Conservation (phyloP, 2,113 vertebrate genomes). For the Abramis brama region DNA sequence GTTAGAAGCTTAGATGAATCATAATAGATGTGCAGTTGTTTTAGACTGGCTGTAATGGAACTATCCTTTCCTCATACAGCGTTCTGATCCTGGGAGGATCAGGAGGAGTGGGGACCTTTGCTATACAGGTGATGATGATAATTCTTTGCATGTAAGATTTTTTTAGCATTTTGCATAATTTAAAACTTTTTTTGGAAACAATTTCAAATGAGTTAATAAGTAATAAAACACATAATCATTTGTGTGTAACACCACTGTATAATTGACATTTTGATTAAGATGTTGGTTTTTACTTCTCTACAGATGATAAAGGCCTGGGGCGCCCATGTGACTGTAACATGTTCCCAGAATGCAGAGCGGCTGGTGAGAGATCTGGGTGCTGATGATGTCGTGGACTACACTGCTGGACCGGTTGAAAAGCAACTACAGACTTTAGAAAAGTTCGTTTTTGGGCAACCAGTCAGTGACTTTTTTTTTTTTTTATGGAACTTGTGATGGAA, state of each 20-base stretch:
- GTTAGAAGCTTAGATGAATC: neutral
- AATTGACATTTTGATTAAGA: neutral
- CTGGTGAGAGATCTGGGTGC: constrained; percentile 87
- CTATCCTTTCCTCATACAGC: constrained; percentile 72
- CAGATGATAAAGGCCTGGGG: constrained; percentile 93
- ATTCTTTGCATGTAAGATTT: neutral
- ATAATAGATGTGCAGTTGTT: neutral
- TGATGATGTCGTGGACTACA: constrained; percentile 90
- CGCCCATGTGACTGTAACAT: constrained; percentile 92
- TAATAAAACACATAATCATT: neutral
- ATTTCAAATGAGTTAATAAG: neutral
- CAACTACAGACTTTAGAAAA: constrained; percentile 78
- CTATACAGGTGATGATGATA: constrained; percentile 83
- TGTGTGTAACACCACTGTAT: neutral
- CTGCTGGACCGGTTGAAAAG: constrained; percentile 76
- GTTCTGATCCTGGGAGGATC: constrained; percentile 92
- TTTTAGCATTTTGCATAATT: neutral
- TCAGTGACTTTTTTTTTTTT: neutral
- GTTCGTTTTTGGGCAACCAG: constrained; percentile 69
- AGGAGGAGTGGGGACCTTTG: constrained; percentile 94
- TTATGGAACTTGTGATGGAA: neutral
- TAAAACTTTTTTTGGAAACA: neutral
- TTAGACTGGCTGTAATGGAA: neutral
- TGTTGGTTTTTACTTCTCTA: neutral
- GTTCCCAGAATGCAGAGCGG: constrained; percentile 84